Evolutionary conservation across 2,888 invertebrate genomes (phyloP).

Genomic region (Apomyelois bistriatella): DNA sequence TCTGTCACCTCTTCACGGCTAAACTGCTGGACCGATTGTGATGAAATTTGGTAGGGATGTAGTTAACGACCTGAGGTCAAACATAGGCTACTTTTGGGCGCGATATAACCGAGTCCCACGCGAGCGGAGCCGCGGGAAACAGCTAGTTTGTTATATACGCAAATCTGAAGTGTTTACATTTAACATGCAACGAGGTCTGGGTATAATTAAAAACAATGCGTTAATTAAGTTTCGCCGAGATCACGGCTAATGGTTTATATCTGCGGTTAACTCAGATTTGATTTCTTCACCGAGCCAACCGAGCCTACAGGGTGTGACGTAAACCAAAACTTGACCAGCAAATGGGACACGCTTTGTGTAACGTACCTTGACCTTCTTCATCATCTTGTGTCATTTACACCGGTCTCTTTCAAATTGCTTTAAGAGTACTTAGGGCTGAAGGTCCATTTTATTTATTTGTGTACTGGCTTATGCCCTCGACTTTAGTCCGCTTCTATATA

Average conservation of each 20-base stretch:
- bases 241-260: background rate
- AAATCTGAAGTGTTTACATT: background rate
- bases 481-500: no score
- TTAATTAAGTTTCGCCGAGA: constrained; percentile 2
- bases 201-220: constrained; percentile 3
- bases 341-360: constrained; percentile 6
- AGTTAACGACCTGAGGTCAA: no score
- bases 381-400: background rate
- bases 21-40: no score
- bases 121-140: no score
- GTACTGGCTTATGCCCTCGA: no score
- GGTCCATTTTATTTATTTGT: no score
- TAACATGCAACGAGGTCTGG: background rate
- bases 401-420: background rate
- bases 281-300: background rate
- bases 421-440: no score
- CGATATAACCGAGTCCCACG: no score
- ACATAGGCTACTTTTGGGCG: no score
- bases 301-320: constrained; percentile 5
- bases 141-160: no score
- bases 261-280: background rate
- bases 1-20: no score
- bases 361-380: constrained; percentile 9
- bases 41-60: no score
- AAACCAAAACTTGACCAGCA: constrained; percentile 7